Percentiles rank a stretch among this genome's conserved stretches.
phyloP scores from a whole-genome alignment of 2,797 vertebrate genomes.

The Amblyraja radiata region DNA sequence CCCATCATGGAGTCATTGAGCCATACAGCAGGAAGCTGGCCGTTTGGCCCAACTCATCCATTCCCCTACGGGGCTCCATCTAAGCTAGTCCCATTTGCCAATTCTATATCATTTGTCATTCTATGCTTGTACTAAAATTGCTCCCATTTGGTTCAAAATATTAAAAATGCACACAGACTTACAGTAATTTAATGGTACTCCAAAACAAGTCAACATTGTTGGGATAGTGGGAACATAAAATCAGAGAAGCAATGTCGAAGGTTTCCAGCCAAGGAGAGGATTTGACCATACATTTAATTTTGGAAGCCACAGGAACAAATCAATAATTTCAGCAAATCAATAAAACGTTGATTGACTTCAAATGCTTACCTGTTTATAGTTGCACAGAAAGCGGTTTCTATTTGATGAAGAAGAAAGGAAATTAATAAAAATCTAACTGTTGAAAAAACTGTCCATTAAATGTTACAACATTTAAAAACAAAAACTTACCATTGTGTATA shows the following conservation, averaged over 20 bases:
- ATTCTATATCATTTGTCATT: not conserved
- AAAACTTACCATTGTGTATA: slow-evolving; percentile 24
- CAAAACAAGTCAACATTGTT: not conserved
- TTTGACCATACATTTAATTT: not conserved
- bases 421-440: not conserved
- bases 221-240: not conserved
- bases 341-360: not conserved
- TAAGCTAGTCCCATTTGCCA: too few species aligned
- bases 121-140: not conserved
- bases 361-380: not conserved
- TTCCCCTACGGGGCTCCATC: too few species aligned
- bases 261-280: too few species aligned
- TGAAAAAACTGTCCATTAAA: not conserved
- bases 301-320: not conserved
- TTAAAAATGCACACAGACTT: not conserved
- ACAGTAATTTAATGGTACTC: not conserved
- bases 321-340: not conserved
- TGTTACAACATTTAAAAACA: not conserved
- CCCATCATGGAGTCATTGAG: too few species aligned
- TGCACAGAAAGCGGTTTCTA: not conserved
- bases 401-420: not conserved
- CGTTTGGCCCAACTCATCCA: too few species aligned
- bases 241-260: not conserved
- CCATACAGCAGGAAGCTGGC: too few species aligned
- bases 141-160: not conserved